phyloP scores from a whole-genome alignment of 2,113 vertebrate species.

The Trachemys scripta region DNA sequence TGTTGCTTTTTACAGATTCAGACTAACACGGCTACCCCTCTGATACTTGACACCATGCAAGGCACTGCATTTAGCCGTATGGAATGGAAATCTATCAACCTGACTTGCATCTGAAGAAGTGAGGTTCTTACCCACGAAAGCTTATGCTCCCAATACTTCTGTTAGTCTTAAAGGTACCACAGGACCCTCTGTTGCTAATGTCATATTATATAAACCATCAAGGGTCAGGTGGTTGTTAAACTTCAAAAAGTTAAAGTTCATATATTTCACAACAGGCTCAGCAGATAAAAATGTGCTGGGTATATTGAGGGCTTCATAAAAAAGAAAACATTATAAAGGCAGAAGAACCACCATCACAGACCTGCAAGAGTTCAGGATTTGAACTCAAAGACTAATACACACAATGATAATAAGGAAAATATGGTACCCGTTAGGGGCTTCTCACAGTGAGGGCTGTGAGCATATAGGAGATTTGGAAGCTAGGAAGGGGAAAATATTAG shows the following conservation, averaged over 20 bases:
- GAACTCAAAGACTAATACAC: constrained; percentile 19
- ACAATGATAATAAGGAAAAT: neutral
- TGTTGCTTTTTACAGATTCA: too few species aligned
- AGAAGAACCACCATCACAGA: neutral
- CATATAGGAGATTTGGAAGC: neutral
- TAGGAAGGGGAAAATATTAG: neutral
- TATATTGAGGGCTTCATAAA: neutral
- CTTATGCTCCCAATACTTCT: too few species aligned
- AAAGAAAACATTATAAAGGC: neutral
- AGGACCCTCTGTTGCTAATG: neutral
- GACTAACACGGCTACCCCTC: too few species aligned
- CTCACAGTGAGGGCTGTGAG: neutral
- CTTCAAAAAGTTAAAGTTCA: neutral
- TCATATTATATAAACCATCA: neutral
- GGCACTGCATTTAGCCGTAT: too few species aligned
- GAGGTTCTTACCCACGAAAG: too few species aligned
- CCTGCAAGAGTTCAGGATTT: constrained; percentile 17
- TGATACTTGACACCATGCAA: too few species aligned
- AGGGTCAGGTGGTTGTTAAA: neutral
- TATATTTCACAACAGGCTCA: neutral
- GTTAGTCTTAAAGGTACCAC: too few species aligned
- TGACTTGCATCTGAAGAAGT: too few species aligned
- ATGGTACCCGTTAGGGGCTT: neutral
- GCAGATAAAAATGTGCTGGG: neutral
- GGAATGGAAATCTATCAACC: too few species aligned